These are phyloP conservation scores for Tetanocera ferruginea DNA, from an alignment of 2,888 invertebrate genomes.

Conservation along the genomic window DNA sequence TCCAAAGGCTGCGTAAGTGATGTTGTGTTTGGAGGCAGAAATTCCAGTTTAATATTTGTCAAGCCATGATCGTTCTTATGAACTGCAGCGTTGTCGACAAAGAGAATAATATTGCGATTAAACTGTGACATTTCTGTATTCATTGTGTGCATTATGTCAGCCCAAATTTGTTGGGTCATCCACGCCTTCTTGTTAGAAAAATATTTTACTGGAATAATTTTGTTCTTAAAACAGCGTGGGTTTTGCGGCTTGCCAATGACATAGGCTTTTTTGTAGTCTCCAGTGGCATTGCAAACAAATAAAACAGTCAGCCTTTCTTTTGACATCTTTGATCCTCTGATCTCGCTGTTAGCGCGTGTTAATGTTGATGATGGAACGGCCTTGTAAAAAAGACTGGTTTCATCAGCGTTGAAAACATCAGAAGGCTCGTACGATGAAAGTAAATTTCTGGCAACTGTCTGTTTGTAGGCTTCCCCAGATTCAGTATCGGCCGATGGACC, in stretches of 20 bases:
- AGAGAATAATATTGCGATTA: conserved; percentile 39
- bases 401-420: conserved; percentile 46
- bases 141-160: conserved; percentile 40
- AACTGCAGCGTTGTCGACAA: not conserved
- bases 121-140: conserved; percentile 43
- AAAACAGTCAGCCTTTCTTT: conserved; percentile 43
- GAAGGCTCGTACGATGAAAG: not conserved
- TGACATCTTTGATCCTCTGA: conserved; percentile 29
- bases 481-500: not conserved
- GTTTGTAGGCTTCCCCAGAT: not conserved
- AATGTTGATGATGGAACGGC: conserved; percentile 44
- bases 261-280: conserved; percentile 44
- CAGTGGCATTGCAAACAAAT: conserved; percentile 21
- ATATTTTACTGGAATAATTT: conserved; percentile 40
- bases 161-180: conserved; percentile 44
- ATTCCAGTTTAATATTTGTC: conserved; percentile 45
- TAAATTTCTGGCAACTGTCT: not conserved
- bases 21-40: conserved; percentile 46
- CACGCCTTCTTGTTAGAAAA: conserved; percentile 44
- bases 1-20: conserved; percentile 45
- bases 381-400: conserved; percentile 44
- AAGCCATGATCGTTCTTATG: not conserved
- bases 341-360: conserved; percentile 27
- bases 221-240: conserved; percentile 42
- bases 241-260: conserved; percentile 44